phyloP scores from a whole-genome alignment of 2,888 invertebrate genomes.

The Tholera decimalis region DNA sequence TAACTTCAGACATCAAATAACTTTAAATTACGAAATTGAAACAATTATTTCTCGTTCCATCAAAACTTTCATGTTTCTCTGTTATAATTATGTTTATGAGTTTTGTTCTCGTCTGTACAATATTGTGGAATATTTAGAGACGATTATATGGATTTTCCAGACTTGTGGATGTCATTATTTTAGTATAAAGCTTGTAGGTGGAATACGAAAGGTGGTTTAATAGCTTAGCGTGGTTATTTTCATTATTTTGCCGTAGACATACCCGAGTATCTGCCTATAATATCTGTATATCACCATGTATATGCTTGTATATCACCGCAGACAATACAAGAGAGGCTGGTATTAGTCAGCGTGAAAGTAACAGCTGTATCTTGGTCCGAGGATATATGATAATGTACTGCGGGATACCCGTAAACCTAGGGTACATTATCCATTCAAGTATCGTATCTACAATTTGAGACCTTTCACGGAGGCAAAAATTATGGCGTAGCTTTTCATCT shows the following conservation, averaged over 20 bases:
- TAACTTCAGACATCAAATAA: slow-evolving; percentile 24
- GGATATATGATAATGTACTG: too few relatives aligned
- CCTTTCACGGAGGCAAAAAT: background rate
- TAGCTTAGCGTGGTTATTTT: background rate
- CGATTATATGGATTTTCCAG: slow-evolving; percentile 22
- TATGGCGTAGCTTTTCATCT: background rate
- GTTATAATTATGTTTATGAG: slow-evolving; percentile 6
- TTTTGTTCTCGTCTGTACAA: slow-evolving; percentile 32
- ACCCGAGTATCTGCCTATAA: background rate
- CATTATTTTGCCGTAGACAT: background rate
- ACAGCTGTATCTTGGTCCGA: background rate
- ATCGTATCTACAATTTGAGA: too few relatives aligned
- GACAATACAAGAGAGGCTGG: background rate
- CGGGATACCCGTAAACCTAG: background rate
- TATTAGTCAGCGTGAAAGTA: slow-evolving; percentile 1
- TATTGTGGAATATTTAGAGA: slow-evolving; percentile 20
- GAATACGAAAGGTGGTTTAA: background rate
- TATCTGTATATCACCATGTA: background rate
- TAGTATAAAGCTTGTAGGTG: background rate
- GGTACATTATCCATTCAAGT: background rate
- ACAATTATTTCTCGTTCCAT: slow-evolving; percentile 24
- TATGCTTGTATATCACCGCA: background rate
- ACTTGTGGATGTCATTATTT: slow-evolving; percentile 7
- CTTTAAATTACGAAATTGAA: slow-evolving; percentile 23
- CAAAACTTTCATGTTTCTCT: slow-evolving; percentile 16